These are phyloP conservation scores for Melinopterus prodromus DNA, from an alignment of 2,888 invertebrate genomes.

Conservation along the genomic window DNA sequence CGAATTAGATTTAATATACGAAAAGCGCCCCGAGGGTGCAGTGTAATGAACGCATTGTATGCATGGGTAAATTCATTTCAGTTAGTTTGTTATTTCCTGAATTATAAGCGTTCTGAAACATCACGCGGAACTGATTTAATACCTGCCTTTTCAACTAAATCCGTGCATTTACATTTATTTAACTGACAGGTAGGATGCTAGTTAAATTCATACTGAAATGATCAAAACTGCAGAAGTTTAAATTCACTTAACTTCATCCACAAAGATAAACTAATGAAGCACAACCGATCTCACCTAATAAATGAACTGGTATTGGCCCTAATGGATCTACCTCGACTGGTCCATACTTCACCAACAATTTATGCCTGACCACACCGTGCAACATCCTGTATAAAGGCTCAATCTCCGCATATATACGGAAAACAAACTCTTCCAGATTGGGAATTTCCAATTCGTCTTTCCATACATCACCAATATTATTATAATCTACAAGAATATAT, in stretches of 20 bases:
- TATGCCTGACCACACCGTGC: slow-evolving; percentile 76
- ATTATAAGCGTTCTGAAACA: neutral
- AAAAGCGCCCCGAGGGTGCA: neutral
- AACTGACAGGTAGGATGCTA: neutral
- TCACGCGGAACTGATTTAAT: neutral
- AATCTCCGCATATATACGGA: slow-evolving; percentile 65
- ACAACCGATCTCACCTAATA: slow-evolving; percentile 64
- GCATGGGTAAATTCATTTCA: neutral
- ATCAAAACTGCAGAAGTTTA: no score
- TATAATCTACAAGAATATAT: slow-evolving; percentile 63
- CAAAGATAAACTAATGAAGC: neutral
- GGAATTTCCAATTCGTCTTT: slow-evolving; percentile 70
- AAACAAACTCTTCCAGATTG: slow-evolving; percentile 64
- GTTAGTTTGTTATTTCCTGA: neutral
- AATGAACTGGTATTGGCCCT: slow-evolving; percentile 74
- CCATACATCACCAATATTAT: slow-evolving; percentile 71
- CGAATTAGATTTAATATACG: neutral
- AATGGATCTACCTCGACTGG: slow-evolving; percentile 61
- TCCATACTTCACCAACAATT: slow-evolving; percentile 67
- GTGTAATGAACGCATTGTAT: neutral
- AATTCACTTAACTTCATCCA: no score
- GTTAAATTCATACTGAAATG: no score
- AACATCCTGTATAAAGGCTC: slow-evolving; percentile 72
- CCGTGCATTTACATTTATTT: slow-evolving; percentile 12
- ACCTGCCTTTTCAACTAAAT: slow-evolving; percentile 8